phyloP scores from a whole-genome alignment of 2,113 vertebrate genomes.

The Trachemys scripta region DNA sequence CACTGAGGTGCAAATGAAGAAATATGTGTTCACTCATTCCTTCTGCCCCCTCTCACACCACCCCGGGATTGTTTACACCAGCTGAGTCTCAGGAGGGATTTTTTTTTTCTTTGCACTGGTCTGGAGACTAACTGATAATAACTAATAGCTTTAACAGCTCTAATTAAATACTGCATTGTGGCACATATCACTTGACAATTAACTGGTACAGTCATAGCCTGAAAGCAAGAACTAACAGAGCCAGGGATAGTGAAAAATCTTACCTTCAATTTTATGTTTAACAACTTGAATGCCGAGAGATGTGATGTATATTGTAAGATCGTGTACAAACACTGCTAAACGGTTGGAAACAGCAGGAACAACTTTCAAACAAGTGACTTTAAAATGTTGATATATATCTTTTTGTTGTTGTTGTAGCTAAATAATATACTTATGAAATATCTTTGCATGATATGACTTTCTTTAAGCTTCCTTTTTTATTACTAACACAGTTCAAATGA shows the following conservation, averaged over 20 bases:
- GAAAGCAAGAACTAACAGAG: background rate
- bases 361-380: background rate
- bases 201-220: background rate
- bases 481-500: background rate
- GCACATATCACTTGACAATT: background rate
- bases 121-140: background rate
- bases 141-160: background rate
- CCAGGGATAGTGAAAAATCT: background rate
- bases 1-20: constrained; percentile 1
- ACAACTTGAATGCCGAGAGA: background rate
- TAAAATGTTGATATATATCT: background rate
- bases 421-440: background rate
- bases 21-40: constrained; percentile 17
- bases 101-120: background rate
- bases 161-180: background rate
- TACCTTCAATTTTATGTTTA: background rate
- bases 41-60: background rate
- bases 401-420: background rate
- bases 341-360: background rate
- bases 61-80: background rate
- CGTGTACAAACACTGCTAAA: background rate
- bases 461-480: background rate
- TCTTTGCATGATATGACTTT: background rate
- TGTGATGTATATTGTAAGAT: background rate
- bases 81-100: background rate